A percentile compares a stretch with the other conserved stretches of the same genome.
These are phyloP conservation scores for Falco novaeseelandiae DNA, from an alignment of 2,797 vertebrate species.

Conservation along the genomic window DNA sequence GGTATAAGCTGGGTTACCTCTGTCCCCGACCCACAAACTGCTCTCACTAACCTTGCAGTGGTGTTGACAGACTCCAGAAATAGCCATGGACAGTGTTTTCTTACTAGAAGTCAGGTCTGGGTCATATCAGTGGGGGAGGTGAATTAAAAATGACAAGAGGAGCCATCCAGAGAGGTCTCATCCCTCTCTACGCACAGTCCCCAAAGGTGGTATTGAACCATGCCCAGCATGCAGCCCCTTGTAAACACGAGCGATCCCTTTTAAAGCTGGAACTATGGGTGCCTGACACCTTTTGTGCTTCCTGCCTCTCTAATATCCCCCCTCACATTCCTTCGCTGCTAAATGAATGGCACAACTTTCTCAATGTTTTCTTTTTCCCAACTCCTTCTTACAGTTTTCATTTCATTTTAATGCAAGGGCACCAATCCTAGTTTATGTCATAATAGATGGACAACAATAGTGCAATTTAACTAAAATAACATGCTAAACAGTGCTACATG, in stretches of 20 bases:
- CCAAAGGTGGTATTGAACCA: background rate
- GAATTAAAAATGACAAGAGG: background rate
- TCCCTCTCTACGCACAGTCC: background rate
- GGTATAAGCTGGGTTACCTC: background rate
- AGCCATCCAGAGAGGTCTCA: background rate
- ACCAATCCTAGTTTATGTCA: slow-evolving; percentile 61
- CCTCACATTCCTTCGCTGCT: background rate
- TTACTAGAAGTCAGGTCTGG: slow-evolving; percentile 25
- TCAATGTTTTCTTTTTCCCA: background rate
- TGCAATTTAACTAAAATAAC: slow-evolving; percentile 70
- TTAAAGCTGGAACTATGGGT: background rate
- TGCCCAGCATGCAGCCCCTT: background rate
- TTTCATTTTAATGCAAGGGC: slow-evolving; percentile 45
- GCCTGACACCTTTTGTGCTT: background rate
- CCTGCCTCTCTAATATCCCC: background rate
- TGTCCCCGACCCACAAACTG: background rate
- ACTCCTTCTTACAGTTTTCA: slow-evolving; percentile 13
- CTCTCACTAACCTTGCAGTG: slow-evolving; percentile 1
- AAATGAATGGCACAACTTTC: background rate
- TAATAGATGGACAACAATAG: slow-evolving; percentile 67
- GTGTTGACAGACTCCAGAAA: slow-evolving; percentile 59
- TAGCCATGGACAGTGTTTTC: slow-evolving; percentile 22
- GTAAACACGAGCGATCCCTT: background rate
- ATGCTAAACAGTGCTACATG: slow-evolving; percentile 72
- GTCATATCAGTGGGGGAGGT: background rate